Evolutionary conservation across 2,113 vertebrate species (phyloP), one percentile per base, ranked within the genome.

Genomic region (Henicopernis longicauda): DNA sequence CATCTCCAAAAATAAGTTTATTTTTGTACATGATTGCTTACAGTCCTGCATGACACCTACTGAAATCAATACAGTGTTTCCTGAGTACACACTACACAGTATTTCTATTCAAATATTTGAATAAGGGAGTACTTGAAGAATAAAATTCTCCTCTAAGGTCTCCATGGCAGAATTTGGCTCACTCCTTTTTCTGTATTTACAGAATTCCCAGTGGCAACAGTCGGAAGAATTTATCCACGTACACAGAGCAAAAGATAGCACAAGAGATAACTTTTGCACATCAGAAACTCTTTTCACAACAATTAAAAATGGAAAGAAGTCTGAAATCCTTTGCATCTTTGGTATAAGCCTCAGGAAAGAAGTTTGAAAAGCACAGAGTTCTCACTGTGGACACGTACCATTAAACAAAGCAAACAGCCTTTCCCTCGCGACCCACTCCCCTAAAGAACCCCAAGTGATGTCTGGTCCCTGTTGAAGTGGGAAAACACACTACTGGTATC

Each of bases 1-100:
- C 90, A 74, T 92, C 54, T 93, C 91, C 73, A 86, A 95, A 94
- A 96, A 95, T 69, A 94, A 91, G 52, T 69, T 42, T 91, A 49
- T 72, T 91, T 95, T 95, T 65, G 32, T 73, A 80, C 36, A 44
- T 44, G 86, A 87, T 47, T 91, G 57, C 81, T 87, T 76, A 82
- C 62, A 90, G 61, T 92, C 52, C 29, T 89, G 55, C 49, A n/a
- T 81, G 92, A 92, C 81, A 93, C 62, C 81, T 92, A 79, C 22
- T 87, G 81, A 94, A 93, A 95, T 86, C 61, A 72, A 54, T 82
- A 79, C 81, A 89, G 86, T 76, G 54, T 78, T 94, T 96, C 84
- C 89, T 95, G 86, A 84, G 45, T 89, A 73, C 40, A 69, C 44
- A 70, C 89, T 70, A 58, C 62, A 69, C 62, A 45, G 40, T 67